phyloP scores from a whole-genome alignment of 2,113 vertebrate genomes.

The human (Homo sapiens) region DNA sequence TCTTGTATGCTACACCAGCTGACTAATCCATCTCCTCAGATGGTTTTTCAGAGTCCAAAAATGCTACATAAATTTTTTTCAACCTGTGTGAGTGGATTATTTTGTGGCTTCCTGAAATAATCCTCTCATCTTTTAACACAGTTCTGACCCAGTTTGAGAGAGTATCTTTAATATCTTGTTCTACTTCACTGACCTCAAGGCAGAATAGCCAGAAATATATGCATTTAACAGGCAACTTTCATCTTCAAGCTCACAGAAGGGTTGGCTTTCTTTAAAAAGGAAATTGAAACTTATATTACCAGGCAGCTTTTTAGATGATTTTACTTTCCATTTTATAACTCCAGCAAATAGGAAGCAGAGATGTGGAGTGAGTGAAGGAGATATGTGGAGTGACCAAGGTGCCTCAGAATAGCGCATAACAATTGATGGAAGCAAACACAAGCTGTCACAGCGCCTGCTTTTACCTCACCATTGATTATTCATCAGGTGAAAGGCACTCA shows the following conservation, averaged over 20 bases:
- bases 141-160: constrained; percentile 57
- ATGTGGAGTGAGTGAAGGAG: not conserved
- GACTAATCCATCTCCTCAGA: constrained; percentile 33
- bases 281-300: constrained; percentile 49
- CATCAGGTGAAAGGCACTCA: not conserved
- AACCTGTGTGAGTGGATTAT: constrained; percentile 59
- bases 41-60: not conserved
- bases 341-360: not conserved
- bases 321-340: constrained; percentile 28
- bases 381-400: not conserved
- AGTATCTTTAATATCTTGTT: constrained; percentile 40
- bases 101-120: constrained; percentile 58
- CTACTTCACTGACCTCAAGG: constrained; percentile 51
- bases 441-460: not conserved
- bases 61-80: constrained; percentile 40
- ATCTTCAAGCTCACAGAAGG: constrained; percentile 53
- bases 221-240: constrained; percentile 60
- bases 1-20: fast-evolving
- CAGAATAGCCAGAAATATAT: constrained; percentile 59
- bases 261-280: constrained; percentile 55
- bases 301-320: not conserved
- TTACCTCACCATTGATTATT: not conserved
- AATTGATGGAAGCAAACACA: not conserved
- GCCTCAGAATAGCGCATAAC: not conserved
- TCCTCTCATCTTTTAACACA: constrained; percentile 62